These are phyloP conservation scores for Lymantria dispar DNA, from an alignment of 2,888 invertebrate species.

Conservation along the genomic window DNA sequence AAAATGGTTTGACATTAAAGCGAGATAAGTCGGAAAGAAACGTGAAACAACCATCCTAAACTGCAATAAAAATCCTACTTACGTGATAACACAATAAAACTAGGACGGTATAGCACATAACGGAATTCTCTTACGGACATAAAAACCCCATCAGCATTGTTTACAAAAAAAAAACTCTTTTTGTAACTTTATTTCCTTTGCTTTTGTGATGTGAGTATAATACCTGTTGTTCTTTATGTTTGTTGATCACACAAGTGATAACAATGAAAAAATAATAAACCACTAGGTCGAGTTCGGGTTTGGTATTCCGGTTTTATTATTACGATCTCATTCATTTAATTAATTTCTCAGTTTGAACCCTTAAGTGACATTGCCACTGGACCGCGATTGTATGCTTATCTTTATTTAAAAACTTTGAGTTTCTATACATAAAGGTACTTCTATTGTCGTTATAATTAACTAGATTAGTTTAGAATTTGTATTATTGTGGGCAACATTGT, in stretches of 20 bases:
- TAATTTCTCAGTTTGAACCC: slow-evolving; percentile 35
- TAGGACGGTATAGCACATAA: slow-evolving; percentile 18
- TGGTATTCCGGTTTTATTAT: slow-evolving; percentile 33
- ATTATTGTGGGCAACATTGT: no score
- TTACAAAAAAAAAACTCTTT: slow-evolving; percentile 23
- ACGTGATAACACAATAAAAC: slow-evolving; percentile 30
- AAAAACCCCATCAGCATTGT: slow-evolving; percentile 28
- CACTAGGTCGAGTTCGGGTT: slow-evolving; percentile 31
- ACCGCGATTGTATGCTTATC: slow-evolving; percentile 28
- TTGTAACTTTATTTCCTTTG: slow-evolving; percentile 26
- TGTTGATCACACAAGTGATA: slow-evolving; percentile 33
- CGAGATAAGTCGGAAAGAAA: slow-evolving; percentile 13
- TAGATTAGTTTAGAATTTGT: no score
- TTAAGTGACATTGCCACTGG: slow-evolving; percentile 27
- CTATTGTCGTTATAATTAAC: no score
- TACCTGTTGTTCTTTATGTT: slow-evolving; percentile 35
- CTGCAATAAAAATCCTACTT: slow-evolving; percentile 24
- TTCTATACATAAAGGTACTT: slow-evolving; percentile 3
- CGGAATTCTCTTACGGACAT: slow-evolving; percentile 27
- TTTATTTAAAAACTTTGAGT: slow-evolving; percentile 32
- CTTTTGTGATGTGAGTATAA: slow-evolving; percentile 24
- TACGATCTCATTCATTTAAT: slow-evolving; percentile 36
- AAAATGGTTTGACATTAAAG: slow-evolving; percentile 10
- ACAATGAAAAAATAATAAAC: slow-evolving; percentile 34
- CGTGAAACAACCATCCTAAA: slow-evolving; percentile 1